Conservation (phyloP, 2,888 invertebrate genomes). For the Ctenicera cuprea region DNA sequence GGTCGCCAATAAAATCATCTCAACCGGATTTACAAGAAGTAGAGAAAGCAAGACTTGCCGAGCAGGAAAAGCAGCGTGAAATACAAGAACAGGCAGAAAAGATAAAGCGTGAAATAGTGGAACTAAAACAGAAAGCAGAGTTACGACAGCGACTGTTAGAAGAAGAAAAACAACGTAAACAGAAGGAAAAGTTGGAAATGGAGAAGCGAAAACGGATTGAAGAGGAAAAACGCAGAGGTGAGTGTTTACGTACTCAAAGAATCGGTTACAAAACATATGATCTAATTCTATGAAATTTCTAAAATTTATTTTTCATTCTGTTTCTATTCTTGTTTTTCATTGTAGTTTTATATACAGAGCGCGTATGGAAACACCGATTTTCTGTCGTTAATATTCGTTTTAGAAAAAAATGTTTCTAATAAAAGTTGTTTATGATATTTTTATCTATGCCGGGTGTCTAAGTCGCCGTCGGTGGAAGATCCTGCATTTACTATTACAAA, state of each 20-base stretch:
- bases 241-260: background rate
- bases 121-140: slow-evolving; percentile 58
- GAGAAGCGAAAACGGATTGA: slow-evolving; percentile 46
- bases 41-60: slow-evolving; percentile 55
- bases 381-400: no score
- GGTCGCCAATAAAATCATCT: background rate
- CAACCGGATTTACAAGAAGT: background rate
- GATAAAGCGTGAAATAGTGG: slow-evolving; percentile 47
- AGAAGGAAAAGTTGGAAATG: slow-evolving; percentile 51
- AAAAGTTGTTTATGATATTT: no score
- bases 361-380: no score
- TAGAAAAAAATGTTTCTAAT: no score
- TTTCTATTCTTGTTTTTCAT: no score
- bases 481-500: no score
- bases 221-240: slow-evolving; percentile 47
- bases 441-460: no score
- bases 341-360: no score
- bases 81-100: slow-evolving; percentile 50
- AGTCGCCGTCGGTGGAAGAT: no score
- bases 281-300: no score
- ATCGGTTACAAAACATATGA: no score
- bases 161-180: slow-evolving; percentile 40
- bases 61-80: slow-evolving; percentile 53
- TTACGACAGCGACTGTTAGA: slow-evolving; percentile 47
- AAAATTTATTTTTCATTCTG: no score